A percentile compares a stretch with the other conserved stretches of the same genome.
These are phyloP conservation scores for Crotalus viridis DNA, from an alignment of 2,113 vertebrate genomes.

Conservation along the genomic window DNA sequence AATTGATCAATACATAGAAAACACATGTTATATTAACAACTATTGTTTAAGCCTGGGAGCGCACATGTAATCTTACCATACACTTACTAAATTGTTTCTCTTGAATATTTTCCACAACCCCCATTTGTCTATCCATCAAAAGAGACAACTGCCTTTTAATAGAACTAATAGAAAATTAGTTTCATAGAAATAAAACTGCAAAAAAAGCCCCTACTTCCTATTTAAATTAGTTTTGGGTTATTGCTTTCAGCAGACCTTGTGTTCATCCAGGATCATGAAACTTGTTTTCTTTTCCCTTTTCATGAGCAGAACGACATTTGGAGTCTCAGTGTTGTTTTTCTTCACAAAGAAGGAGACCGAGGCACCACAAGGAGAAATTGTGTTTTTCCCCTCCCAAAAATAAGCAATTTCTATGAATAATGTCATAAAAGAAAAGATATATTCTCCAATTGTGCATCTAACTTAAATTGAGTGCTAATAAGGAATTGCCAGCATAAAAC, in stretches of 20 bases:
- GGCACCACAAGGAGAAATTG: neutral
- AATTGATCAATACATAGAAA: neutral
- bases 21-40: neutral
- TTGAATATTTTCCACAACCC: neutral
- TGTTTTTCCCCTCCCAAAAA: neutral
- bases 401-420: conserved; percentile 30
- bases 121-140: neutral
- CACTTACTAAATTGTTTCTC: neutral
- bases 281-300: neutral
- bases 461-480: conserved; percentile 36
- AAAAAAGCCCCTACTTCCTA: neutral
- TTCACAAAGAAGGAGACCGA: conserved; percentile 8
- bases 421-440: conserved; percentile 32
- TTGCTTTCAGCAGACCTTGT: neutral
- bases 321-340: conserved; percentile 24
- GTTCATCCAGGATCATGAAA: neutral
- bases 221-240: neutral
- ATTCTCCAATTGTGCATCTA: conserved; percentile 20
- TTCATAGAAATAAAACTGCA: neutral
- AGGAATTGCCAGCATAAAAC: conserved; percentile 43
- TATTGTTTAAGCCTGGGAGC: neutral
- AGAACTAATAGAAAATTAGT: neutral
- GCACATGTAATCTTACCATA: neutral
- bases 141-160: neutral
- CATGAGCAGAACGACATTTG: neutral